Evolutionary conservation across 2,888 invertebrate genomes (phyloP).

Genomic region (Torymus aiolomorphi): DNA sequence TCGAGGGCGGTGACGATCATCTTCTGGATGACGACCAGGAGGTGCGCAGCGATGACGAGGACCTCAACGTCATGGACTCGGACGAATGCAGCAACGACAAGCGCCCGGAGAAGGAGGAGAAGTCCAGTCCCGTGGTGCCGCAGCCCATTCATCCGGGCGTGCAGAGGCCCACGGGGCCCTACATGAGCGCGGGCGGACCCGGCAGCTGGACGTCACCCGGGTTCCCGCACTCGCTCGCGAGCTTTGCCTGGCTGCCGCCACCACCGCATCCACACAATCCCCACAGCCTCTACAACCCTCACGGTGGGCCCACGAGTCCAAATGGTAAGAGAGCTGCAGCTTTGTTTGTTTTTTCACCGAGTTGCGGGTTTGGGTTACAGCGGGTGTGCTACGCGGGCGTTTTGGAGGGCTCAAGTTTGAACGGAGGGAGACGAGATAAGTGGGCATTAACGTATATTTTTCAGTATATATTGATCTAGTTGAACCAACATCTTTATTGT

Average conservation of each 20-base stretch:
- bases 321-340: constrained; percentile 67
- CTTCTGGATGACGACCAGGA: constrained; percentile 58
- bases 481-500: no score
- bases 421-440: no score
- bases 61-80: constrained; percentile 74
- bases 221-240: constrained; percentile 77
- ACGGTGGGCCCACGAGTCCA: constrained; percentile 73
- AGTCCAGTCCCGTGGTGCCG: constrained; percentile 80
- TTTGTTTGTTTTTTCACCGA: no score
- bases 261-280: constrained; percentile 80
- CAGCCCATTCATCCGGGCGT: constrained; percentile 81
- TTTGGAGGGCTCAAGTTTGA: no score
- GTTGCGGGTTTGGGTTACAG: no score
- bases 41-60: constrained; percentile 72
- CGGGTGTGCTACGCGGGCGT: no score
- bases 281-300: constrained; percentile 73
- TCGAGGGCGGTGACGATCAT: constrained; percentile 31
- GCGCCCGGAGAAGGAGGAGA: constrained; percentile 68
- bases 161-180: constrained; percentile 78
- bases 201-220: constrained; percentile 74
- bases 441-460: no score
- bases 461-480: no score
- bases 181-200: constrained; percentile 76
- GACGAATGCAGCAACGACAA: constrained; percentile 63
- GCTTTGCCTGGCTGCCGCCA: constrained; percentile 82